These are phyloP conservation scores for Capra hircus DNA, from an alignment of 2,113 vertebrate species.

Conservation along the genomic window DNA sequence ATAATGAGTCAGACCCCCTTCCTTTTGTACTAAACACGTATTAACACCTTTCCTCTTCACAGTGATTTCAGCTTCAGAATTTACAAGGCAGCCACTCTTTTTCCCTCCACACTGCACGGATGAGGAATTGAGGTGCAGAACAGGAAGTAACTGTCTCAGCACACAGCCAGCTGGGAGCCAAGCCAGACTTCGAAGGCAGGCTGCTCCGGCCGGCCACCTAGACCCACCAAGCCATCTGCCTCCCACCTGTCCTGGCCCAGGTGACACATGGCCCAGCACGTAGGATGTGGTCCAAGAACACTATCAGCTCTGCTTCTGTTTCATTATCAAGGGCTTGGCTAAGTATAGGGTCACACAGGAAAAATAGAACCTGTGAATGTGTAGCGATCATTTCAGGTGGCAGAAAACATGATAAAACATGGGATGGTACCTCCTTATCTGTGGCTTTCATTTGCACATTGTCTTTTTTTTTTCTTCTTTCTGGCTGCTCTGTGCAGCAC, in stretches of 20 bases:
- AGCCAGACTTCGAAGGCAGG: neutral
- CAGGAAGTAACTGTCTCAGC: neutral
- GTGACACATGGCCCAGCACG: neutral
- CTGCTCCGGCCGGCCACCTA: too few relatives aligned
- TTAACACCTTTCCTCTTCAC: neutral
- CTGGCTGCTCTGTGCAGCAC: neutral
- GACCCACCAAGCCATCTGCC: neutral
- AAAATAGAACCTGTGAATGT: neutral
- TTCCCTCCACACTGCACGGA: neutral
- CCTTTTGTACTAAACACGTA: neutral
- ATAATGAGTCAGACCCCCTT: neutral
- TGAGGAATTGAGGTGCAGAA: neutral
- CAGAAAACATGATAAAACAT: neutral
- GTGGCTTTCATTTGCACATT: neutral
- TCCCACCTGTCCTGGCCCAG: neutral
- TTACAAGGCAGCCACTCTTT: neutral
- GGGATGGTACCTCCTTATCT: neutral
- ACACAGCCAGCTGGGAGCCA: neutral
- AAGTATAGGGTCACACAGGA: neutral
- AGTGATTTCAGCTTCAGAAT: neutral
- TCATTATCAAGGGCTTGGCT: neutral
- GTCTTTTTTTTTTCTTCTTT: neutral
- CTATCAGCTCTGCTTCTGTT: neutral
- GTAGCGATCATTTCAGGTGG: neutral
- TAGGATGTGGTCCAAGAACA: accelerated